Percentiles rank a stretch among this genome's conserved stretches.
These are phyloP conservation scores for Pseudopleuronectes americanus DNA, from an alignment of 2,797 vertebrate species.

Conservation along the genomic window DNA sequence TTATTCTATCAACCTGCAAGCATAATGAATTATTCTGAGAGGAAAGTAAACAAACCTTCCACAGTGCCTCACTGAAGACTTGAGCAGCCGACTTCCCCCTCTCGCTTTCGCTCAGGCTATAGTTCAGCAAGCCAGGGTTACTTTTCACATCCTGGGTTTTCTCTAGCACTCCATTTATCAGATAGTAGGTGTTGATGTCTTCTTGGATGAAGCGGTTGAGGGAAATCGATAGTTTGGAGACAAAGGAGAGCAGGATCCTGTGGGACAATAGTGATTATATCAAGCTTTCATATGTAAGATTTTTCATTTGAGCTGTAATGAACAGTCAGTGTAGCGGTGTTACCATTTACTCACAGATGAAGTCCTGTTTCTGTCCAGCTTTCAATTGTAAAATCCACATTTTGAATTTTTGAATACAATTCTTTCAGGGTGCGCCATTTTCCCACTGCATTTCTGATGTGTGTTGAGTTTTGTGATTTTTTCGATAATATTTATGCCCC, in stretches of 20 bases:
- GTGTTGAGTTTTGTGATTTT: too few species aligned
- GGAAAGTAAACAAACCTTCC: conserved; percentile 73
- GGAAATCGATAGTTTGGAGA: conserved; percentile 76
- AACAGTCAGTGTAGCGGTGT: too few species aligned
- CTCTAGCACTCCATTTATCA: conserved; percentile 76
- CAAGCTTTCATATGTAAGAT: not conserved
- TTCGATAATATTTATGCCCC: too few species aligned
- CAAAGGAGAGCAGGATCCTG: conserved; percentile 82
- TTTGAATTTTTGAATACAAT: too few species aligned
- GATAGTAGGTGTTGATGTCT: conserved; percentile 84
- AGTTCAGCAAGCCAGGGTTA: conserved; percentile 83
- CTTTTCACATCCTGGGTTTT: conserved; percentile 76
- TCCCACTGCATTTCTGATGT: too few species aligned
- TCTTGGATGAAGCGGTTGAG: conserved; percentile 80
- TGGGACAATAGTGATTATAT: not conserved
- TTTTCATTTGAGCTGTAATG: not conserved
- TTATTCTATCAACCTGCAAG: not conserved
- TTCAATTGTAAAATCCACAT: too few species aligned
- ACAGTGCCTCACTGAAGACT: conserved; percentile 82
- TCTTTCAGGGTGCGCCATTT: too few species aligned
- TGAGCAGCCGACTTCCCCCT: conserved; percentile 73
- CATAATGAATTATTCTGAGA: not conserved
- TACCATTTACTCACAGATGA: too few species aligned
- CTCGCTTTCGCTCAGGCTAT: conserved; percentile 75
- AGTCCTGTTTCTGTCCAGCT: too few species aligned